Evolutionary conservation across 2,888 invertebrate species (phyloP), one percentile per base, ranked within the genome.

Genomic region (Volucella inanis): DNA sequence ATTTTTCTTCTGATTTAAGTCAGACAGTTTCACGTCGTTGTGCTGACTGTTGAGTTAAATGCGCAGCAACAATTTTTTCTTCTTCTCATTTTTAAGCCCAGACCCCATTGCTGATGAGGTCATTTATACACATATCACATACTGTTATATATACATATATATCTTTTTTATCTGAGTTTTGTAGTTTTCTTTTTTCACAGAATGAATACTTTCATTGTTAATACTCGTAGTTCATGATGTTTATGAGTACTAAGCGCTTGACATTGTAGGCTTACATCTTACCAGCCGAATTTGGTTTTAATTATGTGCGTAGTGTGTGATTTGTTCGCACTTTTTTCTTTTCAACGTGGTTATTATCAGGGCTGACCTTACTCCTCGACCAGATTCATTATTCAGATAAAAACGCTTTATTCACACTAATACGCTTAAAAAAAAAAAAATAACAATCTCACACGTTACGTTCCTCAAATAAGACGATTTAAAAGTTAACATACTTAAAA

Each of bases 301-400:
- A 31, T 31, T 31, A 31, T 31, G 31, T 31, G 78, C 78, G 74
- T 74, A 74, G 52, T 57, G 64, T 52, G 64, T 64, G 62, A 79
- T 83, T 83, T 79, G 49, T 18, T 57, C 68, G n/a, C 50, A 43
- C 11, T 22, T 68, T 59, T 76, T 45, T 52, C 6, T 31, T 31
- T 31, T 31, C 6, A 31, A 62, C 52, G 45, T 72, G 59, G 38
- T 15, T 18, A 8, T 41, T 50, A 41, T 43, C 41, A 12, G 41
- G 22, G 45, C 38, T 68, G 76, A 76, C 76, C 76, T 68, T 76
- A 57, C 61, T 43, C 41, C 47, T 67, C 43, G 67, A 50, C 41
- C 59, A 75, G 49, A n/a, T 70, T 70, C 47, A 57, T 14, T 68
- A 15, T 47, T 49, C 43, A 49, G 45, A 31, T 64, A 39, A 43